Evolutionary conservation across 2,797 vertebrate species (phyloP).

Genomic region (Rhinoraja longicauda): DNA sequence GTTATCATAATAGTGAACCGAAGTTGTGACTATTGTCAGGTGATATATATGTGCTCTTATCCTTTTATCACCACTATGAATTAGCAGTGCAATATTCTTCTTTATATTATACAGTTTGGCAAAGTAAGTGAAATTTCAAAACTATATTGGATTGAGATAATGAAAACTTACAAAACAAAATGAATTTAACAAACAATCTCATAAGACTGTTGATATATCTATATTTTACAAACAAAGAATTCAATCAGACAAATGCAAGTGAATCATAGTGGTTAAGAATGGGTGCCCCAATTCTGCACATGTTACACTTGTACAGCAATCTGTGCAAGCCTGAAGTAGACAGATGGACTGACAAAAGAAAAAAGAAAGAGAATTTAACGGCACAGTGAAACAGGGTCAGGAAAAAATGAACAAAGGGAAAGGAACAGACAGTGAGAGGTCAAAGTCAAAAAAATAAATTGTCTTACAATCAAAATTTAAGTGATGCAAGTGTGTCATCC

Average conservation of each 20-base stretch:
- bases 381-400: constrained; percentile 10
- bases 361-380: constrained; percentile 24
- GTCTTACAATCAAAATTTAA: background rate
- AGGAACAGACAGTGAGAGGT: background rate
- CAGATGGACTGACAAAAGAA: constrained; percentile 36
- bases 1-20: background rate
- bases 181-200: background rate
- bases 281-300: background rate
- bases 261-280: background rate
- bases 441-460: background rate
- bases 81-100: background rate
- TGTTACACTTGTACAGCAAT: constrained; percentile 12
- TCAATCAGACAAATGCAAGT: background rate
- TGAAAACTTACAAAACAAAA: background rate
- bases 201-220: background rate
- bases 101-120: background rate
- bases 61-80: background rate
- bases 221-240: background rate
- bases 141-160: background rate
- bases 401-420: constrained; percentile 24
- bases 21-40: background rate
- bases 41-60: background rate
- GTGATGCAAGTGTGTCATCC: background rate
- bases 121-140: background rate
- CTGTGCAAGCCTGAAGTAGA: constrained; percentile 15